phyloP scores from a whole-genome alignment of 2,797 vertebrate genomes.

The Scolopax rusticola region DNA sequence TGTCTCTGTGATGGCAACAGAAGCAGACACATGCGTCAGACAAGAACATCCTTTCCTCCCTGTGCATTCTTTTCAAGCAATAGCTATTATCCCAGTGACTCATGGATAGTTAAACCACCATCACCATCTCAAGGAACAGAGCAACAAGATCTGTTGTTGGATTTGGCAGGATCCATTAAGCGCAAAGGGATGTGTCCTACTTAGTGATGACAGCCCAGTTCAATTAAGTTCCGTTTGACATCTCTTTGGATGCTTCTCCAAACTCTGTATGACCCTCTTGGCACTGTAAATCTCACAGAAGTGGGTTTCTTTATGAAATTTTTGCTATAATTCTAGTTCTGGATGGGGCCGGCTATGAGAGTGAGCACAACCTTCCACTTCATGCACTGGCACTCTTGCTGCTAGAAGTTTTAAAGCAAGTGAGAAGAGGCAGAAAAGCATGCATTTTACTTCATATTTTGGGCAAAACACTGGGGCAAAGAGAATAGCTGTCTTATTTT shows the following conservation, averaged over 20 bases:
- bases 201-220: constrained; percentile 41
- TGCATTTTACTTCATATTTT: background rate
- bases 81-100: constrained; percentile 52
- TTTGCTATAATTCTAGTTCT: background rate
- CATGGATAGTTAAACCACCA: constrained; percentile 50
- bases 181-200: background rate
- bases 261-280: constrained; percentile 21
- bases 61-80: constrained; percentile 50
- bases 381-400: background rate
- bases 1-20: constrained; percentile 28
- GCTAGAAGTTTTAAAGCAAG: background rate
- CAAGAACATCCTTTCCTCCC: constrained; percentile 26
- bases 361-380: background rate
- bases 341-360: background rate
- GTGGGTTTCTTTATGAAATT: constrained; percentile 8
- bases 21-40: constrained; percentile 49
- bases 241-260: constrained; percentile 49
- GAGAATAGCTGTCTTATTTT: constrained; percentile 42
- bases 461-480: background rate
- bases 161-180: constrained; percentile 41
- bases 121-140: constrained; percentile 16
- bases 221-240: constrained; percentile 52
- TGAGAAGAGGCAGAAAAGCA: background rate
- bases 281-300: constrained; percentile 31
- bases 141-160: constrained; percentile 49